These are phyloP conservation scores for Monarcha castaneiventris DNA, from an alignment of 2,113 vertebrate genomes.

Conservation along the genomic window DNA sequence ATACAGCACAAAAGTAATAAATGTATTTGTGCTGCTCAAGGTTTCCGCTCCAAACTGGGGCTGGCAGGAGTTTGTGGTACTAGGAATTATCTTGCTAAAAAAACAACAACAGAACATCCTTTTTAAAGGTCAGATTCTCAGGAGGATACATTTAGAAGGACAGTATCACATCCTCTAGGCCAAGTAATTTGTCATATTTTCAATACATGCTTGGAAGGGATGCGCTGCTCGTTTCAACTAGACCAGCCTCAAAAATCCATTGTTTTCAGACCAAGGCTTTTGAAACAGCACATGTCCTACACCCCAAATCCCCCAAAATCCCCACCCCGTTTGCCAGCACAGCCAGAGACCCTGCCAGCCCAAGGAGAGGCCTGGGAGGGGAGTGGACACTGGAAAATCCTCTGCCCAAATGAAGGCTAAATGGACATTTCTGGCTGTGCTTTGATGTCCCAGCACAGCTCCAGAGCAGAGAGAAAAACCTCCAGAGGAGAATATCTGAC, in stretches of 20 bases:
- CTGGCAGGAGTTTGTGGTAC: not conserved
- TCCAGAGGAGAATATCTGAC: not conserved
- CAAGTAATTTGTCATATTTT: not conserved
- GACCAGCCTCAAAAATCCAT: not conserved
- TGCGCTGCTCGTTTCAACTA: not conserved
- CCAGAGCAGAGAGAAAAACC: not conserved
- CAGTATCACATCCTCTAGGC: not conserved
- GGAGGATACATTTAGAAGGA: not conserved
- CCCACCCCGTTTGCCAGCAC: rapidly evolving
- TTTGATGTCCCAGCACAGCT: not conserved
- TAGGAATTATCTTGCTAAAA: not conserved
- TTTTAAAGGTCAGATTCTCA: not conserved
- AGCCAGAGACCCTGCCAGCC: not conserved
- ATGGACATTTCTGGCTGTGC: not conserved
- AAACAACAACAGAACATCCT: not conserved
- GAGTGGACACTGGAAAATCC: not conserved
- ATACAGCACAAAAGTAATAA: not conserved
- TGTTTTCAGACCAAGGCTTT: not conserved
- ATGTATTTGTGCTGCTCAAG: not conserved
- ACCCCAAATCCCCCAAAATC: not conserved
- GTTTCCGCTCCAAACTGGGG: not conserved
- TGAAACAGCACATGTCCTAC: not conserved
- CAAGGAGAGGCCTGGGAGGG: not conserved
- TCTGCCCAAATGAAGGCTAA: not conserved
- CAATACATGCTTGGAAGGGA: not conserved